Conservation (phyloP, 2,797 vertebrate species). For the Falco berigora region DNA sequence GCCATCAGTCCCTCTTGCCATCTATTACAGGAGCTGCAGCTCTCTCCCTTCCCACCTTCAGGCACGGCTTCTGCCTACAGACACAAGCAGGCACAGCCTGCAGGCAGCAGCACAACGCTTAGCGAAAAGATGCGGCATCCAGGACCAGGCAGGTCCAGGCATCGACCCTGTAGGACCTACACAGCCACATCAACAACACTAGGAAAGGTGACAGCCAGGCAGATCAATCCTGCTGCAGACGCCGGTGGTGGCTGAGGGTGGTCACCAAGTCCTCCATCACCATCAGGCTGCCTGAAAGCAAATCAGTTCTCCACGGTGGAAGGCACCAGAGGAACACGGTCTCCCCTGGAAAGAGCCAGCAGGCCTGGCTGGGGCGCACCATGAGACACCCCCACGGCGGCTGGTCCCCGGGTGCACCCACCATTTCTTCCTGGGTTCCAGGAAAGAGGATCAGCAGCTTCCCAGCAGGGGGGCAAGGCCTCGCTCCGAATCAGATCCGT, state of each 20-base stretch:
- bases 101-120: not conserved
- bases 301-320: not conserved
- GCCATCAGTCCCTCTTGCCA: not conserved
- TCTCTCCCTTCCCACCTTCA: not conserved
- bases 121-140: not conserved
- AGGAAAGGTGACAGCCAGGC: not conserved
- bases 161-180: not conserved
- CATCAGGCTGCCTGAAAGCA: not conserved
- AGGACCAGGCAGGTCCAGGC: not conserved
- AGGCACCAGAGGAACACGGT: accelerated
- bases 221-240: not conserved
- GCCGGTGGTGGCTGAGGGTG: not conserved
- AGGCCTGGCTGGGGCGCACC: not conserved
- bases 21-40: not conserved
- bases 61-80: not conserved
- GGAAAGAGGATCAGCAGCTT: not conserved
- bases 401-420: not conserved
- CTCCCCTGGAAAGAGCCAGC: not conserved
- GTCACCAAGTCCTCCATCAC: not conserved
- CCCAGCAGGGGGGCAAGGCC: not conserved
- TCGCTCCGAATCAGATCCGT: not conserved
- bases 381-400: accelerated
- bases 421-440: not conserved
- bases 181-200: not conserved
- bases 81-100: not conserved